Percentiles rank a stretch among this genome's conserved stretches.
Evolutionary conservation across 2,888 invertebrate genomes (phyloP).

Genomic region (Campaea margaritaria): DNA sequence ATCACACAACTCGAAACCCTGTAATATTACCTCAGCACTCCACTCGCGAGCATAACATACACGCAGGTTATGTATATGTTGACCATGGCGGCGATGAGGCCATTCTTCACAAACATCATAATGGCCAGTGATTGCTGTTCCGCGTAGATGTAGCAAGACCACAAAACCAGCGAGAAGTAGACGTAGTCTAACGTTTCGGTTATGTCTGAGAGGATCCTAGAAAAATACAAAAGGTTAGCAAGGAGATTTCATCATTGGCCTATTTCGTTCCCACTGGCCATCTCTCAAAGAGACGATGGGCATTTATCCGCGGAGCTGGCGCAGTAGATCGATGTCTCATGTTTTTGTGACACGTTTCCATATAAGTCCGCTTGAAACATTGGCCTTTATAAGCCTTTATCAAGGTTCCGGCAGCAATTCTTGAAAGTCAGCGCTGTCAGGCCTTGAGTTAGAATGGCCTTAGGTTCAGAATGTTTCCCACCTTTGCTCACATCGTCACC

Average conservation of each 20-base stretch:
- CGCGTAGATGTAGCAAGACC: conserved; percentile 94
- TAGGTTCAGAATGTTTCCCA: too few species aligned
- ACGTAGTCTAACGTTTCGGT: conserved; percentile 86
- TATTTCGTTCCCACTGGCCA: too few species aligned
- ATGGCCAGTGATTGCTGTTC: conserved; percentile 94
- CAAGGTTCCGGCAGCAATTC: too few species aligned
- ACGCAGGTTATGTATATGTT: conserved; percentile 92
- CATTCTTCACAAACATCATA: conserved; percentile 92
- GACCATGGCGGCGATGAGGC: conserved; percentile 90
- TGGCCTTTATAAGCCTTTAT: too few species aligned
- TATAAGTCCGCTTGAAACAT: too few species aligned
- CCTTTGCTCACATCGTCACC: too few species aligned
- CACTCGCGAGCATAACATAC: conserved; percentile 89
- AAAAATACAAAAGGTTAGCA: conserved; percentile 15
- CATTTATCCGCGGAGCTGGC: too few species aligned
- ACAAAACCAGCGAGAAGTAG: conserved; percentile 89
- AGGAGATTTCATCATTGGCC: background rate
- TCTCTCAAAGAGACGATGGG: too few species aligned
- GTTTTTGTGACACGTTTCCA: too few species aligned
- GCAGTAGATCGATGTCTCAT: too few species aligned
- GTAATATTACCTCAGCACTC: conserved; percentile 88
- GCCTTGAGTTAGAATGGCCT: too few species aligned
- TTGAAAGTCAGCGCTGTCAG: too few species aligned
- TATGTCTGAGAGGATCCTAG: conserved; percentile 85
- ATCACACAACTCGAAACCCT: background rate